Evolutionary conservation across 2,797 vertebrate species (phyloP).

Genomic region (Dipus sagitta): DNA sequence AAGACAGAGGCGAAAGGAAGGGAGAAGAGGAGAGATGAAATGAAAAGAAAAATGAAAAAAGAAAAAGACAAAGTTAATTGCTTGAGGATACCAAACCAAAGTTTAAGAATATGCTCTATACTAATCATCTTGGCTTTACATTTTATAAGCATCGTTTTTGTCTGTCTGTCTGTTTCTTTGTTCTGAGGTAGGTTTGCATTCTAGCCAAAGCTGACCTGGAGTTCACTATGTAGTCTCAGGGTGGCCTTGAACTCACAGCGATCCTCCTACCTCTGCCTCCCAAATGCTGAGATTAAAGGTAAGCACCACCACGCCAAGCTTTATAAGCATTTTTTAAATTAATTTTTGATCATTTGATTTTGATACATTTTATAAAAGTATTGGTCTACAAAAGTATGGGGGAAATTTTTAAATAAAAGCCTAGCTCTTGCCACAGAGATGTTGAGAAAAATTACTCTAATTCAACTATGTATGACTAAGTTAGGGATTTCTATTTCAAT

Average conservation of each 20-base stretch:
- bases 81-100: too few relatives aligned
- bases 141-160: background rate
- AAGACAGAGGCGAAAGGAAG: background rate
- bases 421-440: background rate
- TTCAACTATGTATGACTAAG: background rate
- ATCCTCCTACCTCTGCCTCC: too few relatives aligned
- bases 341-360: background rate
- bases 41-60: too few relatives aligned
- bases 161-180: too few relatives aligned
- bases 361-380: background rate
- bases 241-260: too few relatives aligned
- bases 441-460: background rate
- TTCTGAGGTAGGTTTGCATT: too few relatives aligned
- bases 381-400: background rate
- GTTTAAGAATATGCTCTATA: background rate
- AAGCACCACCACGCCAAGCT: too few relatives aligned
- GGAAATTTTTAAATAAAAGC: background rate
- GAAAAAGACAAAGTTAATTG: background rate
- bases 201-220: too few relatives aligned
- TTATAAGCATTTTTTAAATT: background rate
- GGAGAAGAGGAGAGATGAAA: background rate
- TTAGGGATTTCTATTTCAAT: slow-evolving; percentile 30
- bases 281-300: too few relatives aligned
- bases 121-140: background rate
- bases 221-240: too few relatives aligned